Conservation (phyloP, 2,797 vertebrate species). For the Labroides dimidiatus region DNA sequence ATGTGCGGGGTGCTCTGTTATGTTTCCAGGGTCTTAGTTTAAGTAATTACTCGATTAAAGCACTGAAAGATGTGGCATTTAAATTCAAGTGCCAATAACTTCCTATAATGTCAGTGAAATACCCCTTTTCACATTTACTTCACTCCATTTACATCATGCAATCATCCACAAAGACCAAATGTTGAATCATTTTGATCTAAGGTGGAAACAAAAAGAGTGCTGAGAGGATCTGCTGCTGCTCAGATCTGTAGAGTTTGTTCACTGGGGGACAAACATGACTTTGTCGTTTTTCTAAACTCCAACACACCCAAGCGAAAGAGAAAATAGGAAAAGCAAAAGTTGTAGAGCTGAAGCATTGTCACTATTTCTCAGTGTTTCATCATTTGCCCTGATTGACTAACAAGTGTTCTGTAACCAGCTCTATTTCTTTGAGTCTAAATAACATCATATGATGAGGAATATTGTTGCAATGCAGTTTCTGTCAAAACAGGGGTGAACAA, state of each 20-base stretch:
- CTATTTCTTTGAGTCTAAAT: conserved; percentile 23
- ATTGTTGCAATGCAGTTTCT: conserved; percentile 24
- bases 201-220: background rate
- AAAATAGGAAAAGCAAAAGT: conserved; percentile 18
- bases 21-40: background rate
- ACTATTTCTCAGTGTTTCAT: conserved; percentile 62
- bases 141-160: background rate
- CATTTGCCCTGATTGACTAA: conserved; percentile 72
- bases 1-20: background rate
- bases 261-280: conserved; percentile 8
- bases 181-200: background rate
- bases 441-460: conserved; percentile 37
- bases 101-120: background rate
- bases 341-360: conserved; percentile 17
- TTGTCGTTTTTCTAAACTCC: conserved; percentile 1
- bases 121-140: background rate
- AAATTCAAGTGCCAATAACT: conserved; percentile 3
- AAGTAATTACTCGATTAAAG: conserved; percentile 1
- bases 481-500: conserved; percentile 23
- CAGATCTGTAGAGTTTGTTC: background rate
- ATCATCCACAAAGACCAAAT: background rate
- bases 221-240: background rate
- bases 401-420: conserved; percentile 46
- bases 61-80: conserved; percentile 8
- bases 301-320: background rate